Evolutionary conservation across 2,113 vertebrate species (phyloP), one percentile per base, ranked within the genome.

Genomic region (Climacteris rufus): DNA sequence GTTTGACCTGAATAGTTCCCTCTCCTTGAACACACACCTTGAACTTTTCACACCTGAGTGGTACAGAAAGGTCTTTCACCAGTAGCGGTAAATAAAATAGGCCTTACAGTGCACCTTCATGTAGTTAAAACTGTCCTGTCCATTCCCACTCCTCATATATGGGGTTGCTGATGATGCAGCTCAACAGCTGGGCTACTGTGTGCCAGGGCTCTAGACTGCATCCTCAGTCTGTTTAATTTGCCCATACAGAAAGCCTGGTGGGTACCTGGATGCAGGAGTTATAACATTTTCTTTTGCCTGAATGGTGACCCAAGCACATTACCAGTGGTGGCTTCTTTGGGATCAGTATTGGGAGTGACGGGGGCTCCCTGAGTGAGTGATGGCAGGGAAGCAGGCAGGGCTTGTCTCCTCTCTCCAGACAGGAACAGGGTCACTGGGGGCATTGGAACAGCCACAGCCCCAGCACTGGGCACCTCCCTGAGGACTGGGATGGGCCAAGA

Each of bases 401-500:
- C 20, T 20, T 25, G 7, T 42, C 23, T 49, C 10, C 22, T 6
- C 15, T 25, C 27, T 27, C 21, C 50, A 49, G 39, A 10, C 22
- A 39, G 49, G 24, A 74, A 31, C 13, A 0, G 5, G 28, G n/a
- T 7, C 47, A 19, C 6, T 4, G 3, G 4, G 10, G 11, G 19
- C 40, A 52, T 22, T 0, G 8, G 22, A 37, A 6, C 49, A 72
- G 42, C 23, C 20, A n/a, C 53, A 82, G 18, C 9, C 23, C 23
- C 1, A 20, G n/a, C 42, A 33, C 0, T 1, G 2, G 25, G 8
- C 10, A n/a, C 3, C 22, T 68, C 28, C 8, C 4, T 33, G 22
- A 35, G 20, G 27, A 25, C 0, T 27, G 9, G 19, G 5, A n/a
- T 4, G 6, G 54, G 14, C 25, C 3, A 45, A 52, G 31, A 45